phyloP scores from a whole-genome alignment of 2,888 invertebrate genomes.

The Lepidocyrtinus sp. region DNA sequence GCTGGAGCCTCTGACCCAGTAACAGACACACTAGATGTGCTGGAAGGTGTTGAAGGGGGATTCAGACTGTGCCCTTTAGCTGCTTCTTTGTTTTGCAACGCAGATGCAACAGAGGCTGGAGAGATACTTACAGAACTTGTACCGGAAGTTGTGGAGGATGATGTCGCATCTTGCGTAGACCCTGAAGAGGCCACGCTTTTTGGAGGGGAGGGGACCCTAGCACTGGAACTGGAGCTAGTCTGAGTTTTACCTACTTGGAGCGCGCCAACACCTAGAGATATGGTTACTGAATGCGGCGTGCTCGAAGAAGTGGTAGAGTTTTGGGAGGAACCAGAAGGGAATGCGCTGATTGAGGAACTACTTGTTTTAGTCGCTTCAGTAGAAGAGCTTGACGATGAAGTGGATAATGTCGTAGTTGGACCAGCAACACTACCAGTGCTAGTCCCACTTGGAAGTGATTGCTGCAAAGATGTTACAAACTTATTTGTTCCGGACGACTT shows the following conservation, averaged over 20 bases:
- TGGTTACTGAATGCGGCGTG: constrained; percentile 53
- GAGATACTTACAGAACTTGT: constrained; percentile 3
- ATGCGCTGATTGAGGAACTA: too few relatives aligned
- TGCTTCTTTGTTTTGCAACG: not conserved
- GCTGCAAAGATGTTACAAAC: constrained; percentile 19
- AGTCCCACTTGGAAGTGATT: not conserved
- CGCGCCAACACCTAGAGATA: constrained; percentile 52
- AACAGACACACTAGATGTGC: too few relatives aligned
- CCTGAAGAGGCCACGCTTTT: constrained; percentile 11
- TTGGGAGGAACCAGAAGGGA: not conserved
- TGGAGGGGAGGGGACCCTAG: constrained; percentile 44
- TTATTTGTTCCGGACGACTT: constrained; percentile 12
- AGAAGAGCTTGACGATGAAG: constrained; percentile 23
- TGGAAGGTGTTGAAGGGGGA: constrained; percentile 8
- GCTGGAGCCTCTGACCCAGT: constrained; percentile 27
- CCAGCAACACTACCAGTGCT: constrained; percentile 21
- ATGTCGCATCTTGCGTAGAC: constrained; percentile 26
- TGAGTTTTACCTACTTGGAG: constrained; percentile 43
- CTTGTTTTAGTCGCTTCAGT: not conserved
- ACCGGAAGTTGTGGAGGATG: not conserved
- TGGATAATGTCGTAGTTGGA: constrained; percentile 20
- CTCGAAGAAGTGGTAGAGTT: constrained; percentile 18
- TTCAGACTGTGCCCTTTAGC: not conserved
- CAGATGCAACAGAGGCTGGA: not conserved
- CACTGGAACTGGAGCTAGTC: too few relatives aligned